Evolutionary conservation across 1,140 invertebrate species (phyloP).

Genomic region (Scaptomyza montana): DNA sequence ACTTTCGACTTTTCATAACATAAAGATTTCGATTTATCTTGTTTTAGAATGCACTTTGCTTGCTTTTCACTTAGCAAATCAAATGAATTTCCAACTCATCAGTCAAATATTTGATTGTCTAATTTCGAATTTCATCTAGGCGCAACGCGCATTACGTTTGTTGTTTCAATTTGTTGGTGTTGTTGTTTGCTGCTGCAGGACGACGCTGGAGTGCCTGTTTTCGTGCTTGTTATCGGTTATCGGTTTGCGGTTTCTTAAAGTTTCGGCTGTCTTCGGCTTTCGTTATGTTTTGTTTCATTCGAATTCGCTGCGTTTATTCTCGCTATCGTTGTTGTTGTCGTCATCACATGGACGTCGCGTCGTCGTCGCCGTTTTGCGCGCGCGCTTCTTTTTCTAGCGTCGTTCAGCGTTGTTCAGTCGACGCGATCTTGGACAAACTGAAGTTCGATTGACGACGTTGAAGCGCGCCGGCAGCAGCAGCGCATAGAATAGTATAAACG

Average conservation of each 20-base stretch:
- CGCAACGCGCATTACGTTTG: no score
- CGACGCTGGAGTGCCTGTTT: not conserved
- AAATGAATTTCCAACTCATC: no score
- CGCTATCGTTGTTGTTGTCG: slow-evolving; percentile 12
- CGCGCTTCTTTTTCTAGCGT: slow-evolving; percentile 62
- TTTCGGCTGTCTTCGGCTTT: slow-evolving; percentile 30
- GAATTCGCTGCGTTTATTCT: slow-evolving; percentile 14
- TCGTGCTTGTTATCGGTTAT: not conserved
- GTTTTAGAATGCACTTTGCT: no score
- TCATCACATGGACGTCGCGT: slow-evolving; percentile 26
- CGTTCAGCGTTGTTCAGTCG: slow-evolving; percentile 67
- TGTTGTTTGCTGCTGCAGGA: slow-evolving; percentile 5
- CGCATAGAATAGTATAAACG: not conserved
- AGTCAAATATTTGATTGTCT: no score
- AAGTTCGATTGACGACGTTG: slow-evolving; percentile 62
- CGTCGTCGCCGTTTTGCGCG: slow-evolving; percentile 31
- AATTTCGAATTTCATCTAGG: no score
- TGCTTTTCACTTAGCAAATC: no score
- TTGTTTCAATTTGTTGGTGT: not conserved
- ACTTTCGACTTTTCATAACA: no score
- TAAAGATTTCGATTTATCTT: no score
- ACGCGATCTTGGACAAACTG: slow-evolving; percentile 81
- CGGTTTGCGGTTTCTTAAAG: slow-evolving; percentile 16
- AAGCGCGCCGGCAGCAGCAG: slow-evolving; percentile 22
- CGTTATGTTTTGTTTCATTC: slow-evolving; percentile 21